phyloP scores from a whole-genome alignment of 2,888 invertebrate species.

The Meliscaeva auricollis region DNA sequence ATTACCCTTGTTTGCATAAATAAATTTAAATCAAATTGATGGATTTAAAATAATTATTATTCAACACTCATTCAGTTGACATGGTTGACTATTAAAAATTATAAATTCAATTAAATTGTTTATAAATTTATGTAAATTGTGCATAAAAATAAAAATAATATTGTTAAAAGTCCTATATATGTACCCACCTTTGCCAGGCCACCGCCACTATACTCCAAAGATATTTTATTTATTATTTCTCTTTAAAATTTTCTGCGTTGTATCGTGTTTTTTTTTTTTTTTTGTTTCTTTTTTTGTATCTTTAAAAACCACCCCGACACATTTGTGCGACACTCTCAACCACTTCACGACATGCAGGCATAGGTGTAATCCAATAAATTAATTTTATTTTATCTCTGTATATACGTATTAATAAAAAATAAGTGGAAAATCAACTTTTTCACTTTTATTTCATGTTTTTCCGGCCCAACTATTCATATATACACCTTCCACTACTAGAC shows the following conservation, averaged over 20 bases:
- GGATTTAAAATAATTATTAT: constrained; percentile 18
- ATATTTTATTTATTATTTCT: constrained; percentile 24
- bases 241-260: constrained; percentile 28
- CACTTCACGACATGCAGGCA: constrained; percentile 45
- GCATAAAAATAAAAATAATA: neutral
- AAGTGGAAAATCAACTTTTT: constrained; percentile 74
- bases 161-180: neutral
- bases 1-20: constrained; percentile 1
- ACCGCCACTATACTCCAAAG: constrained; percentile 32
- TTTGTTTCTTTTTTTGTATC: constrained; percentile 44
- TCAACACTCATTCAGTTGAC: constrained; percentile 9
- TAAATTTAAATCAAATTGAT: neutral
- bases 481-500: constrained; percentile 47
- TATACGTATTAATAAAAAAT: constrained; percentile 25
- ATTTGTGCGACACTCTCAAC: constrained; percentile 53
- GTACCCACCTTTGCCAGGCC: neutral
- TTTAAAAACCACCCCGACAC: constrained; percentile 68
- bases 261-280: constrained; percentile 49
- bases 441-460: constrained; percentile 75
- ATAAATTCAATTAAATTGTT: neutral
- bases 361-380: constrained; percentile 68
- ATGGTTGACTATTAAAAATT: neutral
- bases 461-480: constrained; percentile 58
- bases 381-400: neutral
- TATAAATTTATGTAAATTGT: constrained; percentile 5